Percentiles rank a stretch among this genome's conserved stretches.
phyloP scores from a whole-genome alignment of 2,797 vertebrate species.

The Molossus alvarezi region DNA sequence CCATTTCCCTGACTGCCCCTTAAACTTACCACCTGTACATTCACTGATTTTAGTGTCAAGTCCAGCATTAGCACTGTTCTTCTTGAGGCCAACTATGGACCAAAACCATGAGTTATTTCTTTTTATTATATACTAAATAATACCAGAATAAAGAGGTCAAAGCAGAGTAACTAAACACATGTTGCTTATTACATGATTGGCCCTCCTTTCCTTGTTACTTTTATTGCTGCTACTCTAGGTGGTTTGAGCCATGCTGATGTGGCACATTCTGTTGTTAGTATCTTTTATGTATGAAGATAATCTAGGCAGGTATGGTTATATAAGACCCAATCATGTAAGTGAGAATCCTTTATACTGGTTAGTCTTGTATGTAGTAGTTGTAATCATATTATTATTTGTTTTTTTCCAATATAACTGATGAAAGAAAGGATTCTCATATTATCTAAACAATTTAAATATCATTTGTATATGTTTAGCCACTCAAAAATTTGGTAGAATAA shows the following conservation, averaged over 20 bases:
- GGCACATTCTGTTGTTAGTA: neutral
- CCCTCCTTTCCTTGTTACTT: neutral
- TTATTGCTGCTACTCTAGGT: neutral
- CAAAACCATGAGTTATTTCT: neutral
- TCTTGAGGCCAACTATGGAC: neutral
- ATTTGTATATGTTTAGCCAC: neutral
- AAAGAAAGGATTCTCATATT: neutral
- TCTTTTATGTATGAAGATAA: neutral
- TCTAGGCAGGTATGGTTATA: neutral
- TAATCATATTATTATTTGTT: slow-evolving; percentile 26
- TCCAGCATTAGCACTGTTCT: neutral
- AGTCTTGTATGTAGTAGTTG: neutral
- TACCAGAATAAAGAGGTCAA: neutral
- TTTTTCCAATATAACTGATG: neutral
- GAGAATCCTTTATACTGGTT: neutral
- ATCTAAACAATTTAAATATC: neutral
- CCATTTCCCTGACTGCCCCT: neutral
- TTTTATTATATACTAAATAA: neutral
- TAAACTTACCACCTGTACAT: neutral
- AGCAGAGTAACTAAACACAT: neutral
- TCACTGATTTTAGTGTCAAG: neutral
- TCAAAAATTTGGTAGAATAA: slow-evolving; percentile 10
- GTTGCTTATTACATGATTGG: neutral
- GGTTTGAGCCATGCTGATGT: neutral
- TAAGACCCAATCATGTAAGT: neutral